Conservation (phyloP, 2,888 invertebrate species). For the Brachyptera putata region DNA sequence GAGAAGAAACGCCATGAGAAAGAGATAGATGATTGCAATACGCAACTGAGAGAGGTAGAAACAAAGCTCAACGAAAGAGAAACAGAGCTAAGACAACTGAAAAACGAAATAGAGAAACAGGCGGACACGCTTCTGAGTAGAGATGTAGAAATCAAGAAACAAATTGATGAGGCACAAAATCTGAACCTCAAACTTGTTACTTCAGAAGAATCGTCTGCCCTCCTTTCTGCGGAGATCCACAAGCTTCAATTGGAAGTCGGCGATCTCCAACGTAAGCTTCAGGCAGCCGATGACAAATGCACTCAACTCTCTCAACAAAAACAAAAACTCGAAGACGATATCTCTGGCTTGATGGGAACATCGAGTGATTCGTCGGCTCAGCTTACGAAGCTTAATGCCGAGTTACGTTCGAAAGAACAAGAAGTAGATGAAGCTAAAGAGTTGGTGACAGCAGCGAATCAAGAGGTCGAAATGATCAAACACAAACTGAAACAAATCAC, state of each 20-base stretch:
- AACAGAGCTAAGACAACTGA: conserved; percentile 29
- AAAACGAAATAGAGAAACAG: conserved; percentile 29
- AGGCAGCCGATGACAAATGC: conserved; percentile 33
- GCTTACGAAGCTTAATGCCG: conserved; percentile 52
- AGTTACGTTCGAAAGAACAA: conserved; percentile 53
- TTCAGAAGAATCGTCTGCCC: conserved; percentile 53
- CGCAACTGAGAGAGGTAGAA: conserved; percentile 31
- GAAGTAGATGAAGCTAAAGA: conserved; percentile 41
- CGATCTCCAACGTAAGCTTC: conserved; percentile 37
- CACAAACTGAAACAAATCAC: conserved; percentile 48
- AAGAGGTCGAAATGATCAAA: conserved; percentile 39
- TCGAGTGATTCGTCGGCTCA: conserved; percentile 58
- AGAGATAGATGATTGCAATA: conserved; percentile 30
- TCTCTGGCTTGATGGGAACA: conserved; percentile 55
- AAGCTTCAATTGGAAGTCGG: conserved; percentile 52
- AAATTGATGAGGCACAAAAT: conserved; percentile 23
- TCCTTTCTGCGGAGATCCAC: conserved; percentile 50
- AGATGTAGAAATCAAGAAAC: conserved; percentile 16
- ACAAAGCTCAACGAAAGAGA: conserved; percentile 26
- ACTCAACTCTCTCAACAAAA: conserved; percentile 38
- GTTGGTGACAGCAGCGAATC: conserved; percentile 35
- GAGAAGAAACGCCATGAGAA: conserved; percentile 28
- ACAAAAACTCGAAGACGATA: conserved; percentile 42
- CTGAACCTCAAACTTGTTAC: conserved; percentile 40
- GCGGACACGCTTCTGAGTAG: conserved; percentile 28